These are phyloP conservation scores for Gambusia holbrooki DNA, from an alignment of 2,113 vertebrate species.

Conservation along the genomic window DNA sequence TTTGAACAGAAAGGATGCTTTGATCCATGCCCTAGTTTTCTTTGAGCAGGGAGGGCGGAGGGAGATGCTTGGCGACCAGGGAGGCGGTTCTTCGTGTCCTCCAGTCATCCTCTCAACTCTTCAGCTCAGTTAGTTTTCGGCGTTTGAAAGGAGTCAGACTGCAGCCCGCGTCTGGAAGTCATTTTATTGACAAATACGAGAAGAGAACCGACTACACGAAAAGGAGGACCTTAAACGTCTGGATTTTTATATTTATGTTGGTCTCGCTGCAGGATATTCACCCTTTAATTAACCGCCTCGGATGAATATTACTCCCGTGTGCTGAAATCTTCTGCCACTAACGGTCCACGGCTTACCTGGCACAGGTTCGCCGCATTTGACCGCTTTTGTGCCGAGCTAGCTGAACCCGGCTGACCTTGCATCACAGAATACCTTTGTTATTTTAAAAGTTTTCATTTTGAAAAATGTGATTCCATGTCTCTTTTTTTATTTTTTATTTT, in stretches of 20 bases:
- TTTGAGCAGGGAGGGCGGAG: constrained; percentile 38
- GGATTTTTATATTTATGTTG: background rate
- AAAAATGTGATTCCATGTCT: constrained; percentile 45
- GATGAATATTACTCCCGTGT: constrained; percentile 13
- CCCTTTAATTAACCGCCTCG: background rate
- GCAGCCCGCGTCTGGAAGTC: background rate
- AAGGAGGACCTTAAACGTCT: constrained; percentile 9
- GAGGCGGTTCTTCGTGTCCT: constrained; percentile 62
- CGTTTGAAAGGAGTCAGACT: constrained; percentile 36
- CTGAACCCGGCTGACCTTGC: background rate
- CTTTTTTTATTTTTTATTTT: background rate
- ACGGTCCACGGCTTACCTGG: too few species aligned
- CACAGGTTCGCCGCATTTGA: constrained; percentile 14
- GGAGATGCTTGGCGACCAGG: constrained; percentile 46
- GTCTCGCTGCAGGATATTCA: constrained; percentile 24
- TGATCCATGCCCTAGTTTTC: constrained; percentile 61
- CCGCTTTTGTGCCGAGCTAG: too few species aligned
- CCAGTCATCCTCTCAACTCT: constrained; percentile 53
- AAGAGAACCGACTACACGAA: background rate
- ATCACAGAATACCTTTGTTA: background rate
- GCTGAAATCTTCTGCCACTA: too few species aligned
- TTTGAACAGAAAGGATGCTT: background rate
- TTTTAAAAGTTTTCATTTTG: background rate
- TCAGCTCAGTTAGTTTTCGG: constrained; percentile 24
- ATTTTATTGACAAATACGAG: constrained; percentile 11